A percentile compares a stretch with the other conserved stretches of the same genome.
Evolutionary conservation across 2,888 invertebrate species (phyloP).

Genomic region (Microplitis manilae): DNA sequence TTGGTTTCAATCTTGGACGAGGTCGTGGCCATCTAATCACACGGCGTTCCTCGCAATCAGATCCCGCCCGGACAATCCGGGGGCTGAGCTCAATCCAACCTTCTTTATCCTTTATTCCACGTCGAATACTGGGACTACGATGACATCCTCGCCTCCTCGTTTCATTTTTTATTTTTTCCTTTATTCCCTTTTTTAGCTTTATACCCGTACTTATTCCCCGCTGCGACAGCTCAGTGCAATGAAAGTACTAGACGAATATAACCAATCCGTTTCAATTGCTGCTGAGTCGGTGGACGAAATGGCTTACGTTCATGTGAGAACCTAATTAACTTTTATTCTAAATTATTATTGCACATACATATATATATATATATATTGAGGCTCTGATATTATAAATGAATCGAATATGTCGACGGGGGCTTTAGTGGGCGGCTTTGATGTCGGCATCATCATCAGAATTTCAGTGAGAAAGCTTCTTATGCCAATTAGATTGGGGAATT

Average conservation of each 20-base stretch:
- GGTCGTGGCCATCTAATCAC: conserved; percentile 68
- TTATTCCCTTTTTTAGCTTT: conserved; percentile 23
- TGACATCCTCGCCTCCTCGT: conserved; percentile 33
- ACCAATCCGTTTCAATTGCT: neutral
- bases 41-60: conserved; percentile 64
- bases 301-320: conserved; percentile 3
- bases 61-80: conserved; percentile 53
- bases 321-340: too few relatives aligned
- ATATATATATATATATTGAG: too few relatives aligned
- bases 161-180: conserved; percentile 27
- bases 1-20: conserved; percentile 64
- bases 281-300: conserved; percentile 7
- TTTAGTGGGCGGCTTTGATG: conserved; percentile 43
- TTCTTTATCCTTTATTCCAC: conserved; percentile 39
- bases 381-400: too few relatives aligned
- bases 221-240: neutral
- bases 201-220: conserved; percentile 21
- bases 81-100: conserved; percentile 36
- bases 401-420: conserved; percentile 4
- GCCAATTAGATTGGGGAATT: conserved; percentile 63
- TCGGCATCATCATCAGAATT: conserved; percentile 13
- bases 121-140: conserved; percentile 31
- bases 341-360: too few relatives aligned
- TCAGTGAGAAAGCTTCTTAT: conserved; percentile 61
- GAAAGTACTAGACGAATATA: neutral